phyloP scores from a whole-genome alignment of 1,140 invertebrate genomes.

The Dinothrombium tinctorium region DNA sequence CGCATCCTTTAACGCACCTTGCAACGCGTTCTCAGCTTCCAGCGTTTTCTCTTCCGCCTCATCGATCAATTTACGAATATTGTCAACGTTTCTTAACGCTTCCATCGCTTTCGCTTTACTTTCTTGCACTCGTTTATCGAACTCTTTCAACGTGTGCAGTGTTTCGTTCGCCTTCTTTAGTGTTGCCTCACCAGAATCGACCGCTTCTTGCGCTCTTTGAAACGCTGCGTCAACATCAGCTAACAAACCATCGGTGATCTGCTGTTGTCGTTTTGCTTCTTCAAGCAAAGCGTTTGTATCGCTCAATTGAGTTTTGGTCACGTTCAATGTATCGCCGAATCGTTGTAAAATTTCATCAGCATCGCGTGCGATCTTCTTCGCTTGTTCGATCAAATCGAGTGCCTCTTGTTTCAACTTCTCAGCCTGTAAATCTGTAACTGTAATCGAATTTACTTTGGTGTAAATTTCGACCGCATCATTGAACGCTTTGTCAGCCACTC shows the following conservation, averaged over 20 bases:
- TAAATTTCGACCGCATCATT: slow-evolving; percentile 51
- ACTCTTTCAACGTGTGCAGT: slow-evolving; percentile 53
- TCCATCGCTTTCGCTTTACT: slow-evolving; percentile 42
- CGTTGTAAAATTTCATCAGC: slow-evolving; percentile 35
- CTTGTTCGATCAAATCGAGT: slow-evolving; percentile 4
- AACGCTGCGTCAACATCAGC: slow-evolving; percentile 42
- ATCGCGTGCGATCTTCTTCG: slow-evolving; percentile 6
- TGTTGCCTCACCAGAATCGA: slow-evolving; percentile 54
- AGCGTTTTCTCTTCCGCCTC: slow-evolving; percentile 34
- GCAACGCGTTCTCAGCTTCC: slow-evolving; percentile 30
- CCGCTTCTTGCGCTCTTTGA: slow-evolving; percentile 48
- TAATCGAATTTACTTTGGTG: slow-evolving; percentile 43
- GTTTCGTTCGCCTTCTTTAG: slow-evolving; percentile 64
- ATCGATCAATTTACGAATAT: slow-evolving; percentile 34
- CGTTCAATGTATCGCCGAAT: slow-evolving; percentile 22
- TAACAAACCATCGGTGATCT: slow-evolving; percentile 35
- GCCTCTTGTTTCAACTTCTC: slow-evolving; percentile 14
- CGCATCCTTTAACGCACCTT: slow-evolving; percentile 49
- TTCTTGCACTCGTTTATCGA: slow-evolving; percentile 61
- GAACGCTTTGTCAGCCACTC: slow-evolving; percentile 43
- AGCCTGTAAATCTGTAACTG: slow-evolving; percentile 46
- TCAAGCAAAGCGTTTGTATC: slow-evolving; percentile 24
- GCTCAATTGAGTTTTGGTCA: slow-evolving; percentile 19
- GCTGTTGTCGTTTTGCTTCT: slow-evolving; percentile 30
- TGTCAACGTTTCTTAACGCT: slow-evolving; percentile 33